A percentile compares a stretch with the other conserved stretches of the same genome.
Conservation (phyloP, 2,888 invertebrate genomes). For the Philhelius pedissequus region DNA sequence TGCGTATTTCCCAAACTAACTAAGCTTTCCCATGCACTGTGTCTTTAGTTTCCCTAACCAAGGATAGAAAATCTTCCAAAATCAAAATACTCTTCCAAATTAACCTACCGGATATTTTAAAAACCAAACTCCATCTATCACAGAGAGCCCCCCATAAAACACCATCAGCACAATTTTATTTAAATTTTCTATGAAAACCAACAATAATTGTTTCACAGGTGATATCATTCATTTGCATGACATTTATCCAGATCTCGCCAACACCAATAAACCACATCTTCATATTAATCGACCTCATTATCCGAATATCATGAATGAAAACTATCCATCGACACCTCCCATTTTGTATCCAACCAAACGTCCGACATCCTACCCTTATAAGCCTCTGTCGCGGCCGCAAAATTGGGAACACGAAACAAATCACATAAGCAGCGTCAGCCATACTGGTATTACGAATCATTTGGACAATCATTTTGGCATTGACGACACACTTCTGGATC, state of each 20-base stretch:
- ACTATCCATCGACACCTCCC: constrained; percentile 70
- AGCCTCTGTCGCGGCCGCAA: constrained; percentile 69
- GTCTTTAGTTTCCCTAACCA: too few relatives aligned
- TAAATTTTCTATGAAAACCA: constrained; percentile 12
- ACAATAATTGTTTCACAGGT: constrained; percentile 73
- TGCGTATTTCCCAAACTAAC: too few relatives aligned
- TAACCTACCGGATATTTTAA: too few relatives aligned
- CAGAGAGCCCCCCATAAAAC: not conserved
- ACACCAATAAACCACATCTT: constrained; percentile 52
- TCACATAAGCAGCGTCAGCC: constrained; percentile 70
- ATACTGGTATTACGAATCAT: constrained; percentile 77
- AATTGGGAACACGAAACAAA: constrained; percentile 77
- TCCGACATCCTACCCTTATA: constrained; percentile 71
- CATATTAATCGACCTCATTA: constrained; percentile 55
- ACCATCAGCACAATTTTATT: not conserved
- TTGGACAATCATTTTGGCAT: constrained; percentile 77
- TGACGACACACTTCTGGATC: constrained; percentile 70
- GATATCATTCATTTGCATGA: constrained; percentile 79
- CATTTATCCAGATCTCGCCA: constrained; percentile 77
- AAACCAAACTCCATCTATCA: too few relatives aligned
- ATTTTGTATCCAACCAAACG: constrained; percentile 73
- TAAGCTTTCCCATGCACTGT: too few relatives aligned
- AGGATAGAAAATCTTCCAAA: too few relatives aligned
- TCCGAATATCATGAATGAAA: constrained; percentile 64
- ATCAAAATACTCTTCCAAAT: too few relatives aligned